Evolutionary conservation across 2,113 vertebrate genomes (phyloP).

Genomic region (Varanus komodoensis): DNA sequence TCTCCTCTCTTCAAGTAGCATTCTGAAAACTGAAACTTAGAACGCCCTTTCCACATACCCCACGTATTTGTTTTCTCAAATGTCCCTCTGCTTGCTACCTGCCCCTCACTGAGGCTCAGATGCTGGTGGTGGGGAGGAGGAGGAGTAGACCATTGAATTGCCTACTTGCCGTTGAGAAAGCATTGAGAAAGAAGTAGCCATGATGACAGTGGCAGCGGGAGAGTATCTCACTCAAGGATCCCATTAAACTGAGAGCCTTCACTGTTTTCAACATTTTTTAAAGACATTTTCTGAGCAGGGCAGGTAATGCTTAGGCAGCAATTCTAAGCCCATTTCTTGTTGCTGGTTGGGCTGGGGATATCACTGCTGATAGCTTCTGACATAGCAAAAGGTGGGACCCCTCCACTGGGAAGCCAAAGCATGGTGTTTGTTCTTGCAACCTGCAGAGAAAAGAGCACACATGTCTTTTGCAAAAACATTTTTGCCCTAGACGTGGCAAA

Average conservation of each 20-base stretch:
- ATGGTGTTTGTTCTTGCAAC: not conserved
- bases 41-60: not conserved
- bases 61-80: not conserved
- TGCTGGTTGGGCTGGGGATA: not conserved
- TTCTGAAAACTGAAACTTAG: not conserved
- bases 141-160: no score
- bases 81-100: no score
- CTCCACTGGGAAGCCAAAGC: not conserved
- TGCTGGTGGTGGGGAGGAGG: no score
- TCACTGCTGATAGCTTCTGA: not conserved
- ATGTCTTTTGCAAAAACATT: slow-evolving; percentile 28
- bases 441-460: not conserved
- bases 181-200: no score
- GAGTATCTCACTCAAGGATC: not conserved
- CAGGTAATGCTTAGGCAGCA: not conserved
- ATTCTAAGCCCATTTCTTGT: not conserved
- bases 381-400: not conserved
- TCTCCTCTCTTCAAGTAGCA: not conserved
- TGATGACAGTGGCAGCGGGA: no score
- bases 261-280: no score
- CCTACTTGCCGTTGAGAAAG: no score
- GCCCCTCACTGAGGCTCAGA: no score
- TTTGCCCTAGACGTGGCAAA: not conserved
- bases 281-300: no score
- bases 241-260: no score